These are phyloP conservation scores for Gymnorhina tibicen DNA, from an alignment of 2,113 vertebrate species.

Conservation along the genomic window DNA sequence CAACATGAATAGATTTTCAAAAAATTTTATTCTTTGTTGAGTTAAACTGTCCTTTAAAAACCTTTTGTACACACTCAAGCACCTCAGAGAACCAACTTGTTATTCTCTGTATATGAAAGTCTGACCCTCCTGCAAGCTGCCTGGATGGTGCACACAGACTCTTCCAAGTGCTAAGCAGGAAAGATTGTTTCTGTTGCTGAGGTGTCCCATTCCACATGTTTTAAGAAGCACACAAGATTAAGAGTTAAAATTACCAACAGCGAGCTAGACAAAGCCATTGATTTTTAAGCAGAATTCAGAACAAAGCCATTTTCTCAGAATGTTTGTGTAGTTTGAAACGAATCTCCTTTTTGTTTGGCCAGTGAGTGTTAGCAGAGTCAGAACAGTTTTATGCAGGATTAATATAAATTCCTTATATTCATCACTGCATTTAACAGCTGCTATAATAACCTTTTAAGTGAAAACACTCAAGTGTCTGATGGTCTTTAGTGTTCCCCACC, in stretches of 20 bases:
- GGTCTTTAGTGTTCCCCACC: background rate
- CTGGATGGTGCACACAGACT: background rate
- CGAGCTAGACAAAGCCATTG: background rate
- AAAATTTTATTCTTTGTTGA: background rate
- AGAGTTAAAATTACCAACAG: background rate
- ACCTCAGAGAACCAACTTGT: background rate
- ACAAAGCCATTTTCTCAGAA: background rate
- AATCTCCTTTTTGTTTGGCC: background rate
- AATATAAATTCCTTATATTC: background rate
- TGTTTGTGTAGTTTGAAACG: background rate
- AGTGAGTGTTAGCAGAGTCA: background rate
- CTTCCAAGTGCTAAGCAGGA: background rate
- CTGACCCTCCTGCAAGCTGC: background rate
- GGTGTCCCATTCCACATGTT: background rate
- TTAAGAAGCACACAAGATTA: background rate
- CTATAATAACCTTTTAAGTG: background rate
- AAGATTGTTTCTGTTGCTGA: background rate
- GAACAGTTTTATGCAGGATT: background rate
- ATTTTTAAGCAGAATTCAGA: background rate
- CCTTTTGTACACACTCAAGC: background rate
- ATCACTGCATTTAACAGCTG: background rate
- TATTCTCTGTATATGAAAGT: background rate
- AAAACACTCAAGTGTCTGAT: background rate
- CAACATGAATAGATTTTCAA: background rate
- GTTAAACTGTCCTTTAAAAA: background rate